Evolutionary conservation across 2,888 invertebrate genomes (phyloP), one percentile per base, ranked within the genome.

Genomic region (Sinohyriopsis cumingii): DNA sequence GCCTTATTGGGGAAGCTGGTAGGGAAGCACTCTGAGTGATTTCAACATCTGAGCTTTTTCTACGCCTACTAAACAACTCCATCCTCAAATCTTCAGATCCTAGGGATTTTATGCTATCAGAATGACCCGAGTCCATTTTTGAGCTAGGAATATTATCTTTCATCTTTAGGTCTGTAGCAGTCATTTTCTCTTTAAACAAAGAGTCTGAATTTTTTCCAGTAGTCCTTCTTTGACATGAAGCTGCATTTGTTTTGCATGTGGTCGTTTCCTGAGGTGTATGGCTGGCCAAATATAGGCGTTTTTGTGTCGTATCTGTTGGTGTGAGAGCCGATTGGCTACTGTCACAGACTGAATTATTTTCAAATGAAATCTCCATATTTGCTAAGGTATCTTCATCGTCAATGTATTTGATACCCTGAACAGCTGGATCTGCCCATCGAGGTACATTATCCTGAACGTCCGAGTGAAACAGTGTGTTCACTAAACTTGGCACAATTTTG

Each of bases 311-410:
- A 20, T 77, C 76, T 25, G 77, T 78, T 0, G 79, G 78, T 15
- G 78, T 72, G 55, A 81, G 24, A 53, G 73, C 72, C 3, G 45
- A 45, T 61, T 76, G 79, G 73, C 86, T 84, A 69, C 84, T 85
- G 69, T 86, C 81, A 75, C 77, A 78, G 19, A 81, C 76, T 55
- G 71, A 72, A 70, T 77, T 74, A 24, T 75, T 77, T 73, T 81
- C 79, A 67, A 70, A 75, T 18, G 66, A 66, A 15, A 68, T 53
- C 53, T 78, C 77, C 61, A 74, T 75, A 5, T 64, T 67, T 19
- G 56, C 54, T 62, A 64, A 70, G 22, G 57, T 68, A 25, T 72
- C 69, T 68, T 90, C 89, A 67, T 95, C 95, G 80, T 95, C 95
- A 69, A 95, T 95, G 84, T 92, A 90, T 71, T 88, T 88, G 63